These are phyloP conservation scores for Horisme vitalbata DNA, from an alignment of 2,888 invertebrate species.

Conservation along the genomic window DNA sequence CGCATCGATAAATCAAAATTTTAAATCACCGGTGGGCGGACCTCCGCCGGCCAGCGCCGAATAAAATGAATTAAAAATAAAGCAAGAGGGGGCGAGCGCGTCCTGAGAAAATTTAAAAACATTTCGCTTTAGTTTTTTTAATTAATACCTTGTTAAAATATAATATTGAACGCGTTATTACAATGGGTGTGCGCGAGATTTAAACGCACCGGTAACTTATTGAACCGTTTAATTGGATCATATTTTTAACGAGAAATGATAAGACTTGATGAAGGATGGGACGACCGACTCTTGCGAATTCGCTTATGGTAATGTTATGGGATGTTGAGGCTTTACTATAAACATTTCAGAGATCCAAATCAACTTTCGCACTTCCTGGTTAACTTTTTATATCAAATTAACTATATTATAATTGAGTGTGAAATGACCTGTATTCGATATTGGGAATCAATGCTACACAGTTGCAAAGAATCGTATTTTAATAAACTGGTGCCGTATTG, in stretches of 20 bases:
- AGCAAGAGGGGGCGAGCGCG: conserved; percentile 74
- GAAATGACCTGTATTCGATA: conserved; percentile 1
- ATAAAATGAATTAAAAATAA: conserved; percentile 83
- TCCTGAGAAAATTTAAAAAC: conserved; percentile 80
- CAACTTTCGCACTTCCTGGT: conserved; percentile 19
- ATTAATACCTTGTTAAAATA: conserved; percentile 84
- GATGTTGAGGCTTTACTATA: conserved; percentile 11
- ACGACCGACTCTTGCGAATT: conserved; percentile 56
- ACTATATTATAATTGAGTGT: conserved; percentile 2
- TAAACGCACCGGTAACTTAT: conserved; percentile 79
- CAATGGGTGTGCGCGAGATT: conserved; percentile 80
- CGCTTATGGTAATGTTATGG: conserved; percentile 31
- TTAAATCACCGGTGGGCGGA: conserved; percentile 82
- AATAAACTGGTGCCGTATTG: no score
- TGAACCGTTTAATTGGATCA: conserved; percentile 78
- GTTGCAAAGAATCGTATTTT: no score
- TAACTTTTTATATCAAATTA: conserved; percentile 4
- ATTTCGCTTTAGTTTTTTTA: conserved; percentile 83
- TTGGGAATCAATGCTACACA: no score
- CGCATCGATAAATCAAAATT: conserved; percentile 80
- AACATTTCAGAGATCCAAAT: conserved; percentile 16
- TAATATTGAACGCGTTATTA: conserved; percentile 82
- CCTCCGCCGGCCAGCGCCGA: conserved; percentile 75
- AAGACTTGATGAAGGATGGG: conserved; percentile 63
- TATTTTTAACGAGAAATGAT: conserved; percentile 78